Evolutionary conservation across 2,888 invertebrate genomes (phyloP).

Genomic region (Nemoura dubitans): DNA sequence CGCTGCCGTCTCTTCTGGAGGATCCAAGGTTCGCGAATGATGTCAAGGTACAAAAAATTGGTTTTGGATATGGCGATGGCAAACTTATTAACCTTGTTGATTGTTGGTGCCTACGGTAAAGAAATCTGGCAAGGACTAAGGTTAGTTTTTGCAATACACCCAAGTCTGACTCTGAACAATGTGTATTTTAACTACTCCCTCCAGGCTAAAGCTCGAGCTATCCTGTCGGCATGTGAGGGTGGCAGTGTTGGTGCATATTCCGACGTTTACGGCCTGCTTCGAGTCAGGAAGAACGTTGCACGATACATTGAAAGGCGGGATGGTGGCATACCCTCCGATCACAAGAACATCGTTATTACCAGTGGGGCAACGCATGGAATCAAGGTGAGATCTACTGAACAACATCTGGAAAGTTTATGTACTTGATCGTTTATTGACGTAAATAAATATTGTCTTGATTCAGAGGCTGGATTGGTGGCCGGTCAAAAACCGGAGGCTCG

Average conservation of each 20-base stretch:
- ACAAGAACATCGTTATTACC: constrained; percentile 83
- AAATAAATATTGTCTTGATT: not conserved
- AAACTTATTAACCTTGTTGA: too few relatives aligned
- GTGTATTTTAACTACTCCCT: too few relatives aligned
- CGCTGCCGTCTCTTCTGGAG: constrained; percentile 77
- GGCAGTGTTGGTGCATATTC: constrained; percentile 88
- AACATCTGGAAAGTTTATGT: not conserved
- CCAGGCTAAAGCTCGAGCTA: constrained; percentile 65
- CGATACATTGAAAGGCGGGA: constrained; percentile 88
- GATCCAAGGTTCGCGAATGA: constrained; percentile 81
- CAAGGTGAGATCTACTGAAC: constrained; percentile 67
- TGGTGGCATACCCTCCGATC: constrained; percentile 74
- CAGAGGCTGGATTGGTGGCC: too few relatives aligned
- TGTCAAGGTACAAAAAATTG: constrained; percentile 80
- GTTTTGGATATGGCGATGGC: too few relatives aligned
- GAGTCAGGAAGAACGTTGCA: constrained; percentile 87
- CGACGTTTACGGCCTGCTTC: constrained; percentile 88
- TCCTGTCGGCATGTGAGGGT: constrained; percentile 78
- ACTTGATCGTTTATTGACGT: not conserved
- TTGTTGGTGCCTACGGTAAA: too few relatives aligned
- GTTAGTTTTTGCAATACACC: too few relatives aligned
- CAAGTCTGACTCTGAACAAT: too few relatives aligned
- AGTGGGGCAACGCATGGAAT: constrained; percentile 95
- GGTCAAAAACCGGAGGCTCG: too few relatives aligned
- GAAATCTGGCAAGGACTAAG: too few relatives aligned